Conservation (phyloP, 2,797 vertebrate genomes). For the Rhincodon typus region DNA sequence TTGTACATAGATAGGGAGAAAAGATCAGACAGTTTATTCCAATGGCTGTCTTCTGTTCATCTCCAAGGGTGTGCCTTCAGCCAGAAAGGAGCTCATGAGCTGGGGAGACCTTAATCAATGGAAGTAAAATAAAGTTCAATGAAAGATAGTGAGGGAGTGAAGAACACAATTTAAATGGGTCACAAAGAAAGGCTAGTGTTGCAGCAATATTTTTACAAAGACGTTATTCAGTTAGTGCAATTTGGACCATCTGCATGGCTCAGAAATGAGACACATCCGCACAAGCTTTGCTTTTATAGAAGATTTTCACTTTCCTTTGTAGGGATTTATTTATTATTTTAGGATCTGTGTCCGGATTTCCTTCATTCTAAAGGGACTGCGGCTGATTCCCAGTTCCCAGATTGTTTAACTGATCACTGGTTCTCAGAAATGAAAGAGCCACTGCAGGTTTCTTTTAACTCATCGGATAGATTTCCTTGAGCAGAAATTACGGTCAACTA, state of each 20-base stretch:
- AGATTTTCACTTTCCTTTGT: slow-evolving; percentile 24
- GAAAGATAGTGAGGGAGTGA: neutral
- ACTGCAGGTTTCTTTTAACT: neutral
- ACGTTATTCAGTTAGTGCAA: neutral
- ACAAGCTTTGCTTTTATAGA: slow-evolving; percentile 19
- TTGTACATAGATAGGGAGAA: neutral
- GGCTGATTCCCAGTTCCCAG: slow-evolving; percentile 6
- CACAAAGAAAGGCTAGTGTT: neutral
- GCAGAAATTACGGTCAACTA: neutral
- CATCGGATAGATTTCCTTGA: neutral
- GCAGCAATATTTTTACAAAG: neutral
- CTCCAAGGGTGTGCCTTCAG: neutral
- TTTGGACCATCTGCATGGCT: neutral
- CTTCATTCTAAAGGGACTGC: slow-evolving; percentile 20
- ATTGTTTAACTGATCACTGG: neutral
- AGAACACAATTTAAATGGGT: neutral
- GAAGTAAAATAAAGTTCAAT: neutral
- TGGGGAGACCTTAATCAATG: neutral
- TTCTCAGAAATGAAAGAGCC: neutral
- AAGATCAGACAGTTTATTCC: neutral
- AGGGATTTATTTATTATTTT: slow-evolving; percentile 37
- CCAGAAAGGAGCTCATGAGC: neutral
- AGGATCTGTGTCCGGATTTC: slow-evolving; percentile 31
- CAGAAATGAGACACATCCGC: slow-evolving; percentile 22
- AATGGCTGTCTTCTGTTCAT: neutral